Evolutionary conservation across 1,140 invertebrate species (phyloP), one percentile per base, ranked within the genome.

Genomic region (Leptopilina clavipes): DNA sequence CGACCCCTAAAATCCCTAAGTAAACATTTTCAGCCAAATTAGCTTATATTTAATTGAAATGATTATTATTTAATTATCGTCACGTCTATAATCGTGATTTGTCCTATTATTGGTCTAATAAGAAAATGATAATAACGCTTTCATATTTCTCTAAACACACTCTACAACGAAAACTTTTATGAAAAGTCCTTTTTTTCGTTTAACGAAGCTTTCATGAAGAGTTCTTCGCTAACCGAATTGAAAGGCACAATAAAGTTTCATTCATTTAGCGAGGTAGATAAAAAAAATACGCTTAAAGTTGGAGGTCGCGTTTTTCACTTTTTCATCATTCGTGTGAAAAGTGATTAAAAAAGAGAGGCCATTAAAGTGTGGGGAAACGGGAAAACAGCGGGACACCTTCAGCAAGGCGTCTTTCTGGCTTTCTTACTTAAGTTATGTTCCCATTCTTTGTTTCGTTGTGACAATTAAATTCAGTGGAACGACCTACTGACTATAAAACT

Each of bases 371-470:
- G 25, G 25, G 25, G 9, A 65, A 65, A 14, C 12, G 25, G 22
- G 22, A 65, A 31, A 65, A 37, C 25, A 65, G 59, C 59, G 59
- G 25, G 31, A 65, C 59, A n/a, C 59, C 59, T 65, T 65, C 22
- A 65, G 59, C 22, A 6, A 65, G 22, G 59, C 59, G 25, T 65
- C 59, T 65, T 65, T 65, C 59, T 65, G 59, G n/a, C 59, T 65
- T 37, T 65, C 59, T 65, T 65, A 31, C n/a, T 19, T 65, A 65
- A 65, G 59, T 65, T 65, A 65, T 65, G 59, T 31, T 65, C 59
- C 25, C 59, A 65, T 65, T 65, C 59, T 65, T 65, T 65, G 59
- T 65, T 65, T 65, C 22, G 59, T 22, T 31, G 59, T 31, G 59
- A 65, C 59, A 65, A 65, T 65, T 65, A 65, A 65, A 65, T 65